These are phyloP conservation scores for Acanthacorydalis orientalis DNA, from an alignment of 2,888 invertebrate species.

Conservation along the genomic window DNA sequence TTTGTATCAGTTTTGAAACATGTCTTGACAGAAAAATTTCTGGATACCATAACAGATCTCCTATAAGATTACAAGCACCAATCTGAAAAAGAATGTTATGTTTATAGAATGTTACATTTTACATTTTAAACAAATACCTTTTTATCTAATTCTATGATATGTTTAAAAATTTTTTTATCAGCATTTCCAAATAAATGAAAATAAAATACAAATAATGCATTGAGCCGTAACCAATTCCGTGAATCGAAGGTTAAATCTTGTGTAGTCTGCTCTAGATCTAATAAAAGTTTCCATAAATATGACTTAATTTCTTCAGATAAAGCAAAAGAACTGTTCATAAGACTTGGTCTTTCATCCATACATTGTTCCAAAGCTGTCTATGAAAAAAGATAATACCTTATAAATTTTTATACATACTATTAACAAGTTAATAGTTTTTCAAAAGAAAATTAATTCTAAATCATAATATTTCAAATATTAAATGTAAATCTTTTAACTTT, in stretches of 20 bases:
- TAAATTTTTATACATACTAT: not conserved
- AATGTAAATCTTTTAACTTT: slow-evolving; percentile 1
- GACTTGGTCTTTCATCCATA: slow-evolving; percentile 18
- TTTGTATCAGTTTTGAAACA: slow-evolving; percentile 37
- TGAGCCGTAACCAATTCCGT: slow-evolving; percentile 44
- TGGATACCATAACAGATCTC: slow-evolving; percentile 73
- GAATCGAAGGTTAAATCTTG: slow-evolving; percentile 13
- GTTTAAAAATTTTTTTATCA: slow-evolving; percentile 60
- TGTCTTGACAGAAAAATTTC: slow-evolving; percentile 58
- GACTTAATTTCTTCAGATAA: slow-evolving; percentile 40
- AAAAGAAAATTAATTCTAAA: too few species aligned
- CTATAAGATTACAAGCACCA: slow-evolving; percentile 61
- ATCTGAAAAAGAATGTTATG: slow-evolving; percentile 33
- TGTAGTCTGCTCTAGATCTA: slow-evolving; percentile 36
- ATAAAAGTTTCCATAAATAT: slow-evolving; percentile 43
- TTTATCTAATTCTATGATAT: slow-evolving; percentile 56
- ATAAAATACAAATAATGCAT: slow-evolving; percentile 48
- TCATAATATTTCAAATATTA: too few species aligned
- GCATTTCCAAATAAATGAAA: slow-evolving; percentile 56
- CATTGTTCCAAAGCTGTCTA: slow-evolving; percentile 21
- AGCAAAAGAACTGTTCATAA: slow-evolving; percentile 22
- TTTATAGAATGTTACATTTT: not conserved
- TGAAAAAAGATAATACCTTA: slow-evolving; percentile 8
- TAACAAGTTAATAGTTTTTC: too few species aligned
- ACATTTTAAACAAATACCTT: slow-evolving; percentile 33